Base-by-base conservation (phyloP, 2,113 vertebrate species). In the Pteronura brasiliensis region DNA sequence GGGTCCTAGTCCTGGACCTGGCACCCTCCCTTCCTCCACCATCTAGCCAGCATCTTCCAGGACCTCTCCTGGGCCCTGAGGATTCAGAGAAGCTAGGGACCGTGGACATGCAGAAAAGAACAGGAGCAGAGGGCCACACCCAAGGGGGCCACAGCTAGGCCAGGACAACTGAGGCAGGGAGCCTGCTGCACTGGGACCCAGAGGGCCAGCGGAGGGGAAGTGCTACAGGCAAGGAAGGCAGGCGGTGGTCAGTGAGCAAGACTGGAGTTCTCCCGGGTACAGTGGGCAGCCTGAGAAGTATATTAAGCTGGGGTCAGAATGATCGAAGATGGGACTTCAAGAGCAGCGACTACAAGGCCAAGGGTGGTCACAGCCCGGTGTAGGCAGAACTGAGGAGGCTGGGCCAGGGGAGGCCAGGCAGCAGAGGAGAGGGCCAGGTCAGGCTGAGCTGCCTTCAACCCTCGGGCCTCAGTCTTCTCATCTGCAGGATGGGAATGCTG, bases 141-240 rank as follows among this genome's bases (percentile, higher is more conserved):
- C 1, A 52, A 20, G 42, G 31, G 42, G 20, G 27, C 52, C 59
- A 39, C 2, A 21, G 29, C 9, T 2, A 31, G 25, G 27, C 17
- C 55, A 12, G 13, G 47, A 72, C 7, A 3, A 17, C 4, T 1
- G 17, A 83, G 29, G n/a, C 27, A 61, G 71, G 36, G 6, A 61
- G 21, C 7, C 59, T 65, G 76, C 42, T 14, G 59, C 71, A 17
- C 1, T 3, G 0, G 39, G 18, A 21, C 49, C 52, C 31, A 44
- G 69, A 88, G 90, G 57, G n/a, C 34, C 85, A 36, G 44, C 44
- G 21, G 69, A 27, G 13, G 23, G 20, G 13, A 72, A 21, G 7
- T 5, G 7, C 57, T 36, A 0, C 39, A 13, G 1, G 0, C 1
- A 4, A 18, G 0, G 42, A 49, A 44, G 11, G 6, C 36, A 18